These are phyloP conservation scores for Eumacrocentrus americanus DNA, from an alignment of 2,888 invertebrate genomes.

Conservation along the genomic window DNA sequence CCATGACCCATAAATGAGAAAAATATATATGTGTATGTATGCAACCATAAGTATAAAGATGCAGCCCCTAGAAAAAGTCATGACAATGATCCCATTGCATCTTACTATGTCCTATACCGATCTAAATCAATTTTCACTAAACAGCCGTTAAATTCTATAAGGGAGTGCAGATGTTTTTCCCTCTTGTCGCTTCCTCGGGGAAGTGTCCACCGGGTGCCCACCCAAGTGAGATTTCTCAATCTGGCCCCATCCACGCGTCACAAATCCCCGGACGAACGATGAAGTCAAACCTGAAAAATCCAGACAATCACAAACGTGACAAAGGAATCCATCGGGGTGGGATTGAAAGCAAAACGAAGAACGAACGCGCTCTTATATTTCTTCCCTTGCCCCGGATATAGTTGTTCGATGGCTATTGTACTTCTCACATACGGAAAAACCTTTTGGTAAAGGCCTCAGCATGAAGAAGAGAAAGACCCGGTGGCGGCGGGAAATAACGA, in stretches of 20 bases:
- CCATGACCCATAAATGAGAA: no score
- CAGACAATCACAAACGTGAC: constrained; percentile 32
- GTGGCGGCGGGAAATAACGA: no score
- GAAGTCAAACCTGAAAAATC: constrained; percentile 41
- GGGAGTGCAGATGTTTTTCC: constrained; percentile 48
- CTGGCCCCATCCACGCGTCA: constrained; percentile 3
- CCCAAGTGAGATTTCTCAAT: constrained; percentile 9
- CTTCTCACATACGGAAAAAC: no score
- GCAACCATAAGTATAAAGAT: no score
- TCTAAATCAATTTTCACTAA: constrained; percentile 46
- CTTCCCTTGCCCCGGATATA: constrained; percentile 30
- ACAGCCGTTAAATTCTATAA: constrained; percentile 48
- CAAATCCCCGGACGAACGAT: constrained; percentile 8
- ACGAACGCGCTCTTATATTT: neutral
- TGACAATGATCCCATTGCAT: constrained; percentile 40
- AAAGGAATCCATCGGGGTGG: constrained; percentile 4
- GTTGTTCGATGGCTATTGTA: constrained; percentile 31
- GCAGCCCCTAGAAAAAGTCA: no score
- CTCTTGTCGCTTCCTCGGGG: no score
- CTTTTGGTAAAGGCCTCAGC: no score
- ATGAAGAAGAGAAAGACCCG: no score
- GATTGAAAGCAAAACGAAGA: no score
- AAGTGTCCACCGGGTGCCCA: no score
- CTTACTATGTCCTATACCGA: constrained; percentile 37
- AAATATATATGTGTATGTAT: no score